Evolutionary conservation across 2,888 invertebrate genomes (phyloP).

Genomic region (Scrobipalpa costella): DNA sequence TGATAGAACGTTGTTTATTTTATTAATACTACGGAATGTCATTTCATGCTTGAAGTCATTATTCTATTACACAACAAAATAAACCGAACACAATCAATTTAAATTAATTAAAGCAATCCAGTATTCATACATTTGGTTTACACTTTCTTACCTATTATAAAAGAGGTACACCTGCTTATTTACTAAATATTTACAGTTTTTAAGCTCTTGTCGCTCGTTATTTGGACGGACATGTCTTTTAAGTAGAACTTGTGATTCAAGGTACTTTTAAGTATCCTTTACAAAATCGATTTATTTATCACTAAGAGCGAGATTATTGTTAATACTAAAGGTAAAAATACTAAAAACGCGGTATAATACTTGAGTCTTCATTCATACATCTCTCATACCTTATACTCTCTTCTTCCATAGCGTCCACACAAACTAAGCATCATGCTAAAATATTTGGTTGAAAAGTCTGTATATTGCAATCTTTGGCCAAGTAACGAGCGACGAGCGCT

Average conservation of each 20-base stretch:
- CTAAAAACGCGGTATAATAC: conserved; percentile 7
- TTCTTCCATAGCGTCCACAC: conserved; percentile 32
- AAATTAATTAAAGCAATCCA: not conserved
- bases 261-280: not conserved
- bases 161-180: conserved; percentile 21
- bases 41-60: not conserved
- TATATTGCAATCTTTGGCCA: conserved; percentile 61
- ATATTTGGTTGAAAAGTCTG: conserved; percentile 34
- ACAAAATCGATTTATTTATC: not conserved
- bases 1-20: too few relatives aligned
- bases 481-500: conserved; percentile 66
- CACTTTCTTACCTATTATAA: not conserved
- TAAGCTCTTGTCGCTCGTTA: conserved; percentile 57
- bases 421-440: conserved; percentile 30
- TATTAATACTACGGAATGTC: not conserved
- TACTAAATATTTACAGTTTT: conserved; percentile 31
- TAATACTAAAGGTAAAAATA: conserved; percentile 14
- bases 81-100: not conserved
- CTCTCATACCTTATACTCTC: not conserved
- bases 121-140: conserved; percentile 7
- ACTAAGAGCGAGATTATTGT: not conserved
- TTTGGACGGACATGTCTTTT: conserved; percentile 58
- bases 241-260: conserved; percentile 14
- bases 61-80: not conserved
- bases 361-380: conserved; percentile 1